Evolutionary conservation across 2,888 invertebrate genomes (phyloP), one percentile per base, ranked within the genome.

Genomic region (Micoletzkya japonica): DNA sequence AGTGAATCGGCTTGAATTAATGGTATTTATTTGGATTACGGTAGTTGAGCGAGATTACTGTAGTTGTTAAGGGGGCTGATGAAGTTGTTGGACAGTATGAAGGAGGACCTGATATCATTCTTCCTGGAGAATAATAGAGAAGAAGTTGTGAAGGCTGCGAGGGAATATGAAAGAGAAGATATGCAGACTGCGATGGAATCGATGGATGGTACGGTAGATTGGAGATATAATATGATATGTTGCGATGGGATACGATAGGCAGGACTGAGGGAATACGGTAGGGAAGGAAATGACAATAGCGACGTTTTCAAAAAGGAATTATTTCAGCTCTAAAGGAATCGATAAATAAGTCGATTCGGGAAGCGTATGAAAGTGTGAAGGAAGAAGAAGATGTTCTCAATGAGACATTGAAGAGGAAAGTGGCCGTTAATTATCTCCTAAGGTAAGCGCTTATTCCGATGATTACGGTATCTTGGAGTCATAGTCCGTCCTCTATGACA

Each of bases 11-110:
- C n/a, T 52, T 24, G 52, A 14, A n/a, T 20, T 50, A 4, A 50
- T 50, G 6, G 20, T 50, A 50, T n/a, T 57, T n/a, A 10, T 24
- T 2, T 58, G 34, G 34, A 34, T 58, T 34, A 34, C 36, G 20
- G 58, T 58, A 36, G 7, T 36, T 7, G 39, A 39, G 7, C 39
- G 7, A 39, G 17, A 39, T 34, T 4, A n/a, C 36, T 52, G 10
- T 52, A 52, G 52, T n/a, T n/a, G n/a, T n/a, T n/a, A 6, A 67
- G 67, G 57, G 56, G 56, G 37, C n/a, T 67, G 7, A 67, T 67
- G 67, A 57, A 67, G 32, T 34, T 67, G 49, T 39, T 44, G 2
- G 67, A 67, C 4, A 67, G 49, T 39, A 67, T 67, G 34, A 67
- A 67, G 49, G 67, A 67, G 10, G 67, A 67, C 44, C 34, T 39